Percentiles rank a stretch among this genome's conserved stretches.
Conservation (phyloP, 2,888 invertebrate genomes). For the Parasteatoda lunata region DNA sequence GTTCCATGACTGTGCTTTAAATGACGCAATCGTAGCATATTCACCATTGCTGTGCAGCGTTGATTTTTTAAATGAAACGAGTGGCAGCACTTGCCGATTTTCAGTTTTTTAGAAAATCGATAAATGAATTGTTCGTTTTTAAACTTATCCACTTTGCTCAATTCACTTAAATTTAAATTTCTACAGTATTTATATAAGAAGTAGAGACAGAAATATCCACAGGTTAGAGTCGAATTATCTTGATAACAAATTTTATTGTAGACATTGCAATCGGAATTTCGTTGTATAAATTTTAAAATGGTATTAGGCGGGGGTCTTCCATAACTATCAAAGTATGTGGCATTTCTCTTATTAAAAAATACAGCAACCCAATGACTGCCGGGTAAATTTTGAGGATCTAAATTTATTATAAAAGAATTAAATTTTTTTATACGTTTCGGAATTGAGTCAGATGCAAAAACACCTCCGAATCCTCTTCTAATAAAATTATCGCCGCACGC, state of each 20-base stretch:
- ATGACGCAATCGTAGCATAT: background rate
- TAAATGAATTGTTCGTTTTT: no score
- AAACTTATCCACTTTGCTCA: background rate
- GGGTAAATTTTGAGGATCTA: background rate
- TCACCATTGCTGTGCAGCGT: background rate
- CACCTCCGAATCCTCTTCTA: constrained; percentile 19
- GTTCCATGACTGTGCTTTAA: background rate
- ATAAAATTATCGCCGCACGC: background rate
- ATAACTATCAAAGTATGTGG: constrained; percentile 46
- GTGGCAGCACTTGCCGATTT: background rate
- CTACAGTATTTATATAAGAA: background rate
- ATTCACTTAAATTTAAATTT: background rate
- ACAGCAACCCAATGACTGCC: constrained; percentile 46
- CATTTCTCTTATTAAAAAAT: background rate
- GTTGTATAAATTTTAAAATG: constrained; percentile 22
- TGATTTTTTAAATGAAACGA: background rate
- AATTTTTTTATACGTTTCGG: background rate
- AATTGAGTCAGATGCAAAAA: constrained; percentile 20
- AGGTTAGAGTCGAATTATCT: background rate
- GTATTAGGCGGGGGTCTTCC: background rate
- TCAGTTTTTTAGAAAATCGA: constrained; percentile 4
- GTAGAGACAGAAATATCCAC: constrained; percentile 40
- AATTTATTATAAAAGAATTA: constrained; percentile 36
- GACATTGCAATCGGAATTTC: background rate
- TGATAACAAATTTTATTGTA: constrained; percentile 16